Evolutionary conservation across 2,113 vertebrate species (phyloP).

Genomic region (Podiceps cristatus): DNA sequence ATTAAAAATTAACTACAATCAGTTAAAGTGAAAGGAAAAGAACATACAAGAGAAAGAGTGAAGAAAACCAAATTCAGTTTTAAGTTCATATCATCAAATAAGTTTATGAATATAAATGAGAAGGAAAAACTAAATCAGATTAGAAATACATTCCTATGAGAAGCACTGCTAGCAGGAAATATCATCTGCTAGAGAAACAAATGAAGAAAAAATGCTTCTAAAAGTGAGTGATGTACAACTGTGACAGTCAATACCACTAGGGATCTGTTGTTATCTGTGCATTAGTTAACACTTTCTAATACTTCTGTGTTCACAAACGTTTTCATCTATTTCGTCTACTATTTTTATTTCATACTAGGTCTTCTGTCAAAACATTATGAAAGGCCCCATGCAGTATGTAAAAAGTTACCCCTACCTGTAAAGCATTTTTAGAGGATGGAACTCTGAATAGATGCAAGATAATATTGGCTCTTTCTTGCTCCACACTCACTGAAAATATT

Average conservation of each 20-base stretch:
- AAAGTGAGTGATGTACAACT: not conserved
- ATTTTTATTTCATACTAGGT: not conserved
- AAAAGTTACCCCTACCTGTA: not conserved
- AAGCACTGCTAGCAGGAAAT: not conserved
- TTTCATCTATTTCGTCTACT: not conserved
- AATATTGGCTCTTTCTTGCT: not conserved
- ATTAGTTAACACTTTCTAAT: not conserved
- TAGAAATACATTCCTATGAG: not conserved
- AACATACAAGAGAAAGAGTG: not conserved
- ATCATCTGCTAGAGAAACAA: not conserved
- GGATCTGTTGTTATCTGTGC: not conserved
- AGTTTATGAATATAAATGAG: not conserved
- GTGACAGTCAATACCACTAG: not conserved
- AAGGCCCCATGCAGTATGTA: not conserved
- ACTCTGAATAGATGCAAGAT: not conserved
- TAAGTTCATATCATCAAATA: not conserved
- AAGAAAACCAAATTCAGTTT: not conserved
- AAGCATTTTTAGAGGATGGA: not conserved
- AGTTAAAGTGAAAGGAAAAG: constrained; percentile 3
- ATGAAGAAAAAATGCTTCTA: not conserved
- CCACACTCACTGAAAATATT: not conserved
- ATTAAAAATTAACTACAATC: constrained; percentile 25
- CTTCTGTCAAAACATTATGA: not conserved
- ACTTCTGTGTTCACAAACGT: not conserved
- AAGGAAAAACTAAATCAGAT: not conserved